Base-by-base conservation (phyloP, 2,888 invertebrate genomes). In the Scaptomyza caliginosa region DNA sequence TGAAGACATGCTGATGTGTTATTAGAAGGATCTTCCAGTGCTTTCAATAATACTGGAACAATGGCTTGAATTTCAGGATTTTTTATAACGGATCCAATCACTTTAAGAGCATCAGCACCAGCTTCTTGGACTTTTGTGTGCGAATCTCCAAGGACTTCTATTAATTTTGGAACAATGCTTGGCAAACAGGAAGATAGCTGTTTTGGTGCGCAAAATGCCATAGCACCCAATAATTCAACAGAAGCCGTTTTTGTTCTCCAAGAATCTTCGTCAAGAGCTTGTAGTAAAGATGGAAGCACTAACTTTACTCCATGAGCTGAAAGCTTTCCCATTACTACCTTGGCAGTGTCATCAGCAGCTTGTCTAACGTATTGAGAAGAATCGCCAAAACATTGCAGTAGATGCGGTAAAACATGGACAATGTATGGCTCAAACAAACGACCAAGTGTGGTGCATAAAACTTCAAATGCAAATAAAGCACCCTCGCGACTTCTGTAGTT, bases 151-250 rank as follows among this genome's bases (percentile, higher is more conserved):
- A 99, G 93, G 30, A 98, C 97, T 92, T 98, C 98, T 70, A 99
- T 98, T 34, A 99, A 93, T 89, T 98, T 98, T 16, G 99, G 99
- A 64, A 99, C 99, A 90, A 99, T 99, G 90, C 96, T 97, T 2
- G 99, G 99, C 81, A 99, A 93, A 91, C 99, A 99, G 1, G 98
- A 98, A 4, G 99, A 99, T 69, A 99, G 93, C 92, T 99, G 99
- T 91, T 99, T 98, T 0, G 99, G 99, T 0, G 99, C 99, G 92
- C 99, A 99, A 92, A 96, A 98, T 0, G 99, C 99, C 99, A 99
- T 99, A 10, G 98, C 97, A 8, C 99, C 99, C 23, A 99, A 93
- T 52, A 99, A 92, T 90, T 99, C 99, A 57, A 99, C 97, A 0
- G 98, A 98, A 26, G 98, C 97, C 6, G 97, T 97, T 92, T 99